Evolutionary conservation across 2,113 vertebrate species (phyloP).

Genomic region (Mustela nigripes): DNA sequence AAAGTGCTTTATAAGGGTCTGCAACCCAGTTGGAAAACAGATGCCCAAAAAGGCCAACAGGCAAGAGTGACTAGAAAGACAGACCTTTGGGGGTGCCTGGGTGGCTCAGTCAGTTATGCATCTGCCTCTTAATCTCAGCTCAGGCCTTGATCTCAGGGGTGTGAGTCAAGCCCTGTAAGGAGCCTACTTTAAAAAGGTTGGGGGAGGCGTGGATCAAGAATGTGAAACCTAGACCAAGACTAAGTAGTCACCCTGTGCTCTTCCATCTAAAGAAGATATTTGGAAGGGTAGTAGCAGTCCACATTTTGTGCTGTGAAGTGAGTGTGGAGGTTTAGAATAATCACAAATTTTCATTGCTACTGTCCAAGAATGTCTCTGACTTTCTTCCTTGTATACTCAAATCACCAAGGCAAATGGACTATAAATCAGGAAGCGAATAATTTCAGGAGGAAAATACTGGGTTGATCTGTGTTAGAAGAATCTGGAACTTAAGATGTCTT

Average conservation of each 20-base stretch:
- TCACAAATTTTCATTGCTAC: background rate
- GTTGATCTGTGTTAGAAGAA: constrained; percentile 5
- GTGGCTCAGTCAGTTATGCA: background rate
- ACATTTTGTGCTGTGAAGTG: background rate
- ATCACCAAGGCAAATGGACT: background rate
- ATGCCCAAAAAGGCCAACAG: background rate
- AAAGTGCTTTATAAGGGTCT: background rate
- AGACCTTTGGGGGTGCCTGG: background rate
- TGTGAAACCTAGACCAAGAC: background rate
- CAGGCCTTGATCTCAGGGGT: background rate
- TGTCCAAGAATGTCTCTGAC: background rate
- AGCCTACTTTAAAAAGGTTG: background rate
- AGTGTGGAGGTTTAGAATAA: background rate
- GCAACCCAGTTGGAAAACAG: background rate
- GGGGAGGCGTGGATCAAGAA: background rate
- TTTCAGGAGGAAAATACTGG: background rate
- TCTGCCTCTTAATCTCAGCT: background rate
- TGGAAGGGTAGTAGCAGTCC: background rate
- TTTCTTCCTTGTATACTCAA: background rate
- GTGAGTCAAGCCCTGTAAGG: background rate
- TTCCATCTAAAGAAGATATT: background rate
- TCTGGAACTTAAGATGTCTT: background rate
- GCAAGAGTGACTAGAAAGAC: background rate
- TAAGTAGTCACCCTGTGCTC: background rate
- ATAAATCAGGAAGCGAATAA: background rate